Evolutionary conservation across 2,113 vertebrate species (phyloP).

Genomic region (Leptodactylus fuscus): DNA sequence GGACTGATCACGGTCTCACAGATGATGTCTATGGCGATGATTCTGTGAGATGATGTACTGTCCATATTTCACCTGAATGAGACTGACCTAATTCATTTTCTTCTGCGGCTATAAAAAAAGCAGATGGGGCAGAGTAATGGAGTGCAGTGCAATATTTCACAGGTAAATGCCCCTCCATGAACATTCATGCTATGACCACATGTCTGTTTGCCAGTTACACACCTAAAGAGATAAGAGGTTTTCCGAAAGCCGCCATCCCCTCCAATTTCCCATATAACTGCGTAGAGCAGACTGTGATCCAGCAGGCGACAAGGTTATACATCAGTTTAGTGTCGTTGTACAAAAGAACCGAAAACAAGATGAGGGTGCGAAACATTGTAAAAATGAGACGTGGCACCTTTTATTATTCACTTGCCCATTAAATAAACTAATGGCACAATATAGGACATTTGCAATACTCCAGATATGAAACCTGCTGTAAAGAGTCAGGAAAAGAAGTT

Average conservation of each 20-base stretch:
- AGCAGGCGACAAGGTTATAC: not conserved
- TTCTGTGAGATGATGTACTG: too few relatives aligned
- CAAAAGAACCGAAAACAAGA: not conserved
- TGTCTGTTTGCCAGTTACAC: too few relatives aligned
- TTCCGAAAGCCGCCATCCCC: not conserved
- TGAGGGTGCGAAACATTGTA: not conserved
- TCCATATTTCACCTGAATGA: too few relatives aligned
- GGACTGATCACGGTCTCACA: too few relatives aligned
- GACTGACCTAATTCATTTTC: too few relatives aligned
- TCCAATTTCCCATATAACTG: not conserved
- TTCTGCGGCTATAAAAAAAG: too few relatives aligned
- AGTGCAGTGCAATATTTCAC: too few relatives aligned
- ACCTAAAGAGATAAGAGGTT: too few relatives aligned
- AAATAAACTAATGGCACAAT: conserved; percentile 7
- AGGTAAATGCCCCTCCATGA: too few relatives aligned
- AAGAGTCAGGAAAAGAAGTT: conserved; percentile 28
- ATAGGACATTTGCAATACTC: not conserved
- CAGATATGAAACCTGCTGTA: conserved; percentile 12
- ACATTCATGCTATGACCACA: too few relatives aligned
- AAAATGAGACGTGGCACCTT: not conserved
- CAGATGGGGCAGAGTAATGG: too few relatives aligned
- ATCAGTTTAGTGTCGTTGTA: not conserved
- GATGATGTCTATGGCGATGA: too few relatives aligned
- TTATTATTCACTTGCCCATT: not conserved
- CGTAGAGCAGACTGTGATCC: not conserved